A percentile compares a stretch with the other conserved stretches of the same genome.
Conservation (phyloP, 1,140 invertebrate species). For the Planococcus citri region DNA sequence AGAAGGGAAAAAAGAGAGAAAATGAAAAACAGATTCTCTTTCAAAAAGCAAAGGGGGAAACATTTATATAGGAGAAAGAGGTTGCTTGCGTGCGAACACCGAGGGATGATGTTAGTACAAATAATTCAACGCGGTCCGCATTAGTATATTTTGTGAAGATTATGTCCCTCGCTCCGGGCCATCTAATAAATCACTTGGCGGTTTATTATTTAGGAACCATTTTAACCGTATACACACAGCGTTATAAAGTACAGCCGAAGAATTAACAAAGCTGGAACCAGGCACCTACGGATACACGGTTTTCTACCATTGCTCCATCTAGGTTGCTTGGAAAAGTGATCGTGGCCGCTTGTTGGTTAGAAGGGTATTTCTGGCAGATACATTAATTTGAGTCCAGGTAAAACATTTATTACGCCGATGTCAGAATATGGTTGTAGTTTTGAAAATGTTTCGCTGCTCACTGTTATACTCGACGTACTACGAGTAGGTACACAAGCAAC, state of each 20-base stretch:
- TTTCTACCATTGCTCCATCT: background rate
- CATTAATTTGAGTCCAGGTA: constrained; percentile 2
- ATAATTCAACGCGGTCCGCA: constrained; percentile 5
- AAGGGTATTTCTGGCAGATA: constrained; percentile 5
- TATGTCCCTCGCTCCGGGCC: background rate
- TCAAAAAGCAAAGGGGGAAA: background rate
- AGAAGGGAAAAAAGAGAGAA: no score
- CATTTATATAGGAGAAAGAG: background rate
- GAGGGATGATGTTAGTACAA: constrained; percentile 6
- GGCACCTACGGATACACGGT: constrained; percentile 1
- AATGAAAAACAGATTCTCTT: background rate
- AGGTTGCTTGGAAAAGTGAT: constrained; percentile 1
- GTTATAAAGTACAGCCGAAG: background rate
- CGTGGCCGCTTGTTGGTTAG: background rate
- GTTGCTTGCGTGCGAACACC: background rate
- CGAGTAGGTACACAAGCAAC: no score
- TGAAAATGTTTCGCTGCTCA: background rate
- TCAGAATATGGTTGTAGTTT: constrained; percentile 7
- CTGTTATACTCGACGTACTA: no score
- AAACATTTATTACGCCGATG: background rate
- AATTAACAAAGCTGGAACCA: background rate
- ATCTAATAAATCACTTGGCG: constrained; percentile 2
- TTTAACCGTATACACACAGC: background rate
- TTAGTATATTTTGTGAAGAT: constrained; percentile 2
- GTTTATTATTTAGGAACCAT: constrained; percentile 7